phyloP scores from a whole-genome alignment of 2,888 invertebrate species.

The Drosophila paucipuncta region DNA sequence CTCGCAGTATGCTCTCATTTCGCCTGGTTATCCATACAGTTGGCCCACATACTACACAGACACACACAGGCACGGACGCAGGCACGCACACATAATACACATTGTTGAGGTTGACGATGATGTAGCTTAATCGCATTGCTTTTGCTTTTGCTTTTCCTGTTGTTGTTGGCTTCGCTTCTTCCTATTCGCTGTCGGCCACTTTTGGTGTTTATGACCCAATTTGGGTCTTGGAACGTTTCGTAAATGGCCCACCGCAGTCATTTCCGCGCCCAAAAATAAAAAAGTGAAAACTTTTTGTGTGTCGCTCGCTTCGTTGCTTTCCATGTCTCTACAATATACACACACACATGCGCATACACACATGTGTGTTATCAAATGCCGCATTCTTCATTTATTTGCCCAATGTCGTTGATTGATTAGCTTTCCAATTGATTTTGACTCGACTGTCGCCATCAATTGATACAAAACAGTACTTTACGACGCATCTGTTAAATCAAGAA shows the following conservation, averaged over 20 bases:
- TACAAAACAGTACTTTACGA: neutral
- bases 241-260: conserved; percentile 54
- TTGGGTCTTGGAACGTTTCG: conserved; percentile 57
- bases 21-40: conserved; percentile 40
- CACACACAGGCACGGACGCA: conserved; percentile 5
- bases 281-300: conserved; percentile 70
- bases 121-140: conserved; percentile 52
- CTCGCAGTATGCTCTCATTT: conserved; percentile 50
- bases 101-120: conserved; percentile 47
- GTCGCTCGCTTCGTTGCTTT: conserved; percentile 34
- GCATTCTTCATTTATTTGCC: conserved; percentile 73
- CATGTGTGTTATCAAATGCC: conserved; percentile 58
- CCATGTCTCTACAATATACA: conserved; percentile 8
- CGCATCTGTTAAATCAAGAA: neutral
- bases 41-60: conserved; percentile 46
- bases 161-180: conserved; percentile 46
- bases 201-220: conserved; percentile 76
- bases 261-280: conserved; percentile 76
- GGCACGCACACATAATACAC: conserved; percentile 1
- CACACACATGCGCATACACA: conserved; percentile 11
- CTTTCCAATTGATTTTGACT: conserved; percentile 46
- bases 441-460: conserved; percentile 2
- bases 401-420: conserved; percentile 68
- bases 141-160: conserved; percentile 22
- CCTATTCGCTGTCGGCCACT: conserved; percentile 54